phyloP scores from a whole-genome alignment of 2,113 vertebrate species.

The Xenotilapia longispinis region DNA sequence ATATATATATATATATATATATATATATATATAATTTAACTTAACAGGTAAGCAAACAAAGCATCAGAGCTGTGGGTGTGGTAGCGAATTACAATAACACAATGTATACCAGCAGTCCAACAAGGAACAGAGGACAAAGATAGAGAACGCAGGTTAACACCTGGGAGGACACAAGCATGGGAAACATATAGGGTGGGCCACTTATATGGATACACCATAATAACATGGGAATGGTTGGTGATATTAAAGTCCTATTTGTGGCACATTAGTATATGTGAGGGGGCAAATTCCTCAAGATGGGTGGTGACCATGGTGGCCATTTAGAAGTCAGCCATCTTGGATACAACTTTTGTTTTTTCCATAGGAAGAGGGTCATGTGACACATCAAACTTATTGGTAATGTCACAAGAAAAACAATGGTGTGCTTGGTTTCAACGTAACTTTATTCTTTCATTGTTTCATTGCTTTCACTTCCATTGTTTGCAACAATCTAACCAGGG shows the following conservation, averaged over 20 bases:
- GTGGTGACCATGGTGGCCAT: not conserved
- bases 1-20: too few species aligned
- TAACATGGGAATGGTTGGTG: not conserved
- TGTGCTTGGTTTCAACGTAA: not conserved
- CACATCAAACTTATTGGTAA: not conserved
- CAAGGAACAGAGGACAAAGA: not conserved
- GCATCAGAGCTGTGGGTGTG: not conserved
- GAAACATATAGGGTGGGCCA: not conserved
- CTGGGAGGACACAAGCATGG: not conserved
- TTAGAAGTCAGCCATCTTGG: not conserved
- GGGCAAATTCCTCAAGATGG: not conserved
- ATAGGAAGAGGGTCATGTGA: not conserved
- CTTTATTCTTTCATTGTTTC: not conserved
- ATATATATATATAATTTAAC: not conserved
- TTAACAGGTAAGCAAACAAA: not conserved
- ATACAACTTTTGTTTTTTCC: not conserved
- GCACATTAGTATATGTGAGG: not conserved
- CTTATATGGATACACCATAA: not conserved
- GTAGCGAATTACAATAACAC: not conserved
- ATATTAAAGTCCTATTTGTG: not conserved
- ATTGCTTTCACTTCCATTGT: not conserved
- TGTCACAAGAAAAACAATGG: not conserved
- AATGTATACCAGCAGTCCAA: not conserved
- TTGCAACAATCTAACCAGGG: not conserved
- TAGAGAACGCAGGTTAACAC: not conserved